phyloP scores from a whole-genome alignment of 2,113 vertebrate genomes.

The Eulemur macaco region DNA sequence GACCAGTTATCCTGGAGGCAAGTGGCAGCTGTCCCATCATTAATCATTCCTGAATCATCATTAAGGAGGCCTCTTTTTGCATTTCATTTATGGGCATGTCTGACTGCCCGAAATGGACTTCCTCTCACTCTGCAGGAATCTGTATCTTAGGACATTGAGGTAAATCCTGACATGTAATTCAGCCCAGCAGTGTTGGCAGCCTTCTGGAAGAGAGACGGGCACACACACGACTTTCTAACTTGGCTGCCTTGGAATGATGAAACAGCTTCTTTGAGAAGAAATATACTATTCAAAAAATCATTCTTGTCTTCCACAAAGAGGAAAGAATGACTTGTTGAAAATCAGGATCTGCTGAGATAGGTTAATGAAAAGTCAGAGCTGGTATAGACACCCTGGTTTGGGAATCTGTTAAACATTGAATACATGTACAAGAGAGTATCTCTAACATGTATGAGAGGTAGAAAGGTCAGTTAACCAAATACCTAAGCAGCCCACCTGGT shows the following conservation, averaged over 20 bases:
- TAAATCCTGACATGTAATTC: neutral
- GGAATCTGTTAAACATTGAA: neutral
- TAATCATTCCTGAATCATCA: neutral
- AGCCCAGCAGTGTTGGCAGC: neutral
- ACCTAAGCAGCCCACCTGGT: neutral
- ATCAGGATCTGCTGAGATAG: neutral
- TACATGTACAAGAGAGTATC: neutral
- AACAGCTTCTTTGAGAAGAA: neutral
- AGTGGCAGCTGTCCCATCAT: neutral
- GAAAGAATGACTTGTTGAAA: neutral
- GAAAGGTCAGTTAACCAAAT: neutral
- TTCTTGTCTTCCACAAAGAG: neutral
- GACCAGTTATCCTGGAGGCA: neutral
- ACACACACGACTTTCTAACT: neutral
- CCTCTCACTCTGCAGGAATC: neutral
- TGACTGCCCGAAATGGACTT: neutral
- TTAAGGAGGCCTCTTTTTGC: neutral
- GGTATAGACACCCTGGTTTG: neutral
- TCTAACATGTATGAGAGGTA: neutral
- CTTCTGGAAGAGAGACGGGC: neutral
- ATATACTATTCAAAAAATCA: neutral
- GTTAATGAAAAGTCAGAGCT: neutral
- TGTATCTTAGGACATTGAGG: neutral
- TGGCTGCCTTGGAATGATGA: neutral
- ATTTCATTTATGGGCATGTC: neutral